Conservation (phyloP, 2,797 vertebrate species). For the Staurois parvus region DNA sequence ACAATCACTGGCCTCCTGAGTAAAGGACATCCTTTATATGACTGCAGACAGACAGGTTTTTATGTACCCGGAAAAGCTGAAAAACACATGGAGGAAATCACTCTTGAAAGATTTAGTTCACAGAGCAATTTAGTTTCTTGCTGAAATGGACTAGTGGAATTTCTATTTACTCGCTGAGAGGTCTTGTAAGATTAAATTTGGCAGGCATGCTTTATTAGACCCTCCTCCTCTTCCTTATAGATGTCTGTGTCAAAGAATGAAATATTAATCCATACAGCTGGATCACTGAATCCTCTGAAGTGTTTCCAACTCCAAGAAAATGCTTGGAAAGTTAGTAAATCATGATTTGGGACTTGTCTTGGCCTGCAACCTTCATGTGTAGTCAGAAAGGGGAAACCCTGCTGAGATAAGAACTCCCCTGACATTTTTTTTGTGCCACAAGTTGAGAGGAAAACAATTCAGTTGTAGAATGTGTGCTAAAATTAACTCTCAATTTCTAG, state of each 20-base stretch:
- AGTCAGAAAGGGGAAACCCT: slow-evolving; percentile 1
- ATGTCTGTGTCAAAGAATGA: slow-evolving; percentile 7
- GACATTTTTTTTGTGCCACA: background rate
- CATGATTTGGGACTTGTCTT: background rate
- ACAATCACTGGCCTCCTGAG: slow-evolving; percentile 35
- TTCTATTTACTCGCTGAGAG: slow-evolving; percentile 41
- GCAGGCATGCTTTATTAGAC: slow-evolving; percentile 25
- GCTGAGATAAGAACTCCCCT: slow-evolving; percentile 1
- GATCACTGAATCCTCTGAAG: slow-evolving; percentile 16
- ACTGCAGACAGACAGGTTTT: slow-evolving; percentile 51
- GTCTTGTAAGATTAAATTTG: slow-evolving; percentile 40
- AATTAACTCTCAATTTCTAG: background rate
- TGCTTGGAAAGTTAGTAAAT: slow-evolving; percentile 12
- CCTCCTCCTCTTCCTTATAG: slow-evolving; percentile 9
- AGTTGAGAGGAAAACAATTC: background rate
- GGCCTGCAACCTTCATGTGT: slow-evolving; percentile 11
- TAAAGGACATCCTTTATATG: slow-evolving; percentile 54
- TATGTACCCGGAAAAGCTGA: slow-evolving; percentile 52
- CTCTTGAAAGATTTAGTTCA: slow-evolving; percentile 49
- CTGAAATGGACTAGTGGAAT: slow-evolving; percentile 43
- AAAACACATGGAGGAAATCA: slow-evolving; percentile 58
- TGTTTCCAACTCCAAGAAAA: slow-evolving; percentile 8
- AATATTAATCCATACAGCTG: slow-evolving; percentile 17
- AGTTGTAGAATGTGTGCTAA: background rate
- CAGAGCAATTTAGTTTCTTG: slow-evolving; percentile 48